Base-by-base conservation (phyloP, 2,113 vertebrate species). In the Monarcha castaneiventris region DNA sequence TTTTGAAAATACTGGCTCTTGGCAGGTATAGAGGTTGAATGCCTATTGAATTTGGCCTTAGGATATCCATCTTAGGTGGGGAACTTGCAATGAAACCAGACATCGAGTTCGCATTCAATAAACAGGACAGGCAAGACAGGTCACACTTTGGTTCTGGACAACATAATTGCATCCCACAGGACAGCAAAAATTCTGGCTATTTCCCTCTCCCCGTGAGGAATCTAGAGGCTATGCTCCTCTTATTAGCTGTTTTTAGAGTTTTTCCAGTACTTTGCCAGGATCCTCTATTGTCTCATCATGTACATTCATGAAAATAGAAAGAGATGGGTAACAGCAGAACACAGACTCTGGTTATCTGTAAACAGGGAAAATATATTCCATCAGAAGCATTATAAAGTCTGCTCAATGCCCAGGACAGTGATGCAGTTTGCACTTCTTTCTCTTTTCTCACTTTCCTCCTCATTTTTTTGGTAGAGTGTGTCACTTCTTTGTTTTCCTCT, bases 41-140 rank as follows among this genome's bases (percentile, higher is more conserved):
- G 86, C 59, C 97, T 96, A 78, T 92, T 95, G 96, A 97, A 98
- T 94, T 97, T 97, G 97, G 97, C 97, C 95, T 96, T 92, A 94
- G 95, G 87, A 96, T 93, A 97, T 94, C 84, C 75, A 61, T 69
- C 76, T 80, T 94, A 96, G 80, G 87, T 74, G 93, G 74, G 48
- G 88, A 96, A 75, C 72, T 91, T 96, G 77, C 97, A 97, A 90
- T 94, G 84, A 97, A 96, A 97, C 67, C 85, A 97, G 96, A 93
- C 94, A 90, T 95, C 89, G 96, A 67, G 79, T 93, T 96, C 97
- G 71, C 52, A 93, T 97, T 97, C 87, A 93, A 80, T 96, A 97
- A 97, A 97, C 92, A 96, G 37, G 55, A 79, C 41, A 96, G 73
- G 61, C 11, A 25, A 97, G 59, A 78, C 49, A 95, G 93, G 95